A percentile compares a stretch with the other conserved stretches of the same genome.
These are phyloP conservation scores for Torymus auratus DNA, from an alignment of 2,888 invertebrate species.

Conservation along the genomic window DNA sequence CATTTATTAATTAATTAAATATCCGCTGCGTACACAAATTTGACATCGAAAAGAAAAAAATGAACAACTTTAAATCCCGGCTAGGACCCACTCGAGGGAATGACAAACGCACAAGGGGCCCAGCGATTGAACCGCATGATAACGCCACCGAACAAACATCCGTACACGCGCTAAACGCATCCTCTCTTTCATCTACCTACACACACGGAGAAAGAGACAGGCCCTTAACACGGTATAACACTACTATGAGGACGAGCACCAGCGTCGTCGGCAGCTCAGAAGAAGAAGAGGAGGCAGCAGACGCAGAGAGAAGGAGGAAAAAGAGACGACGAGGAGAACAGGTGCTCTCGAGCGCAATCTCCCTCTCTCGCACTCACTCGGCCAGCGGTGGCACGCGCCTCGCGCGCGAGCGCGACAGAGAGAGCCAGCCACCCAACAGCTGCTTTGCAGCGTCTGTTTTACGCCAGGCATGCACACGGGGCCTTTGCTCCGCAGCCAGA, in stretches of 20 bases:
- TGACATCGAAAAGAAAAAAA: background rate
- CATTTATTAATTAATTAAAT: no score
- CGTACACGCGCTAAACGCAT: background rate
- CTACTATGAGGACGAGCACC: constrained; percentile 17
- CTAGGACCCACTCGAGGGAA: background rate
- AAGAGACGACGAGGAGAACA: constrained; percentile 42
- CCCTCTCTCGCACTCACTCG: constrained; percentile 36
- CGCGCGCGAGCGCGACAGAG: background rate
- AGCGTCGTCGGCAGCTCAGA: background rate
- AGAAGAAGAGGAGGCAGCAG: background rate
- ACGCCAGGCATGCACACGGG: constrained; percentile 41
- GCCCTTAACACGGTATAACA: no score
- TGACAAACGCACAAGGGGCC: constrained; percentile 4
- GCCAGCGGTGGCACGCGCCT: constrained; percentile 49
- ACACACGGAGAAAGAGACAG: background rate
- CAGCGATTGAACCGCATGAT: background rate
- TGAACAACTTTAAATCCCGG: background rate
- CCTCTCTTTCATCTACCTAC: background rate
- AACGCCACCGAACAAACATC: no score
- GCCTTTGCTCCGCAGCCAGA: constrained; percentile 23
- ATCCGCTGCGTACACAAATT: no score
- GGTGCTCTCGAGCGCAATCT: constrained; percentile 24
- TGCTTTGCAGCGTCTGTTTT: constrained; percentile 51
- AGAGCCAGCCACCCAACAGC: constrained; percentile 31
- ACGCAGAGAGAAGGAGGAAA: constrained; percentile 13